Percentiles rank a stretch among this genome's conserved stretches.
These are phyloP conservation scores for Lasius platythorax DNA, from an alignment of 2,888 invertebrate genomes.

Conservation along the genomic window DNA sequence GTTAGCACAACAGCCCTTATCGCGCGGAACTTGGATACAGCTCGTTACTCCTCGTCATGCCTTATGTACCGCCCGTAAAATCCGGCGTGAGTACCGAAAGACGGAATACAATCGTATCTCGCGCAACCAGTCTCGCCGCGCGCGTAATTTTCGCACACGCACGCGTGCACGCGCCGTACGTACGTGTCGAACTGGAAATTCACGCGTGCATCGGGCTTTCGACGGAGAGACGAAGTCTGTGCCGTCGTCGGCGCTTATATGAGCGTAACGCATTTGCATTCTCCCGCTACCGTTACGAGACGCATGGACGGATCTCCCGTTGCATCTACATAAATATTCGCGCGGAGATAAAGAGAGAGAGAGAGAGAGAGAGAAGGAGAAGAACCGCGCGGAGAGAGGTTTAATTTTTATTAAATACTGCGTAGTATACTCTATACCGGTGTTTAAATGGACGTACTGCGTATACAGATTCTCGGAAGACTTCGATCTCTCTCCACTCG, in stretches of 20 bases:
- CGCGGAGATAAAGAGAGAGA: constrained; percentile 42
- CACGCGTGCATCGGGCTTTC: constrained; percentile 71
- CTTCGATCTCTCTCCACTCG: constrained; percentile 44
- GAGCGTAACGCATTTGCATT: constrained; percentile 82
- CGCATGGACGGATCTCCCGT: constrained; percentile 65
- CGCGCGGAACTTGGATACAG: constrained; percentile 40
- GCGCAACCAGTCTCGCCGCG: constrained; percentile 59
- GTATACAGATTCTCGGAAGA: constrained; percentile 78
- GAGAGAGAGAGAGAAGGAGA: background rate
- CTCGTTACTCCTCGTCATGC: constrained; percentile 54
- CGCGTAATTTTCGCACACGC: constrained; percentile 55
- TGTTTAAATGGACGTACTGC: constrained; percentile 80
- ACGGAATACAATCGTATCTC: constrained; percentile 71
- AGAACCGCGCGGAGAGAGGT: constrained; percentile 49
- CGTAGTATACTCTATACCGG: constrained; percentile 77
- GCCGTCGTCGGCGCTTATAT: constrained; percentile 75
- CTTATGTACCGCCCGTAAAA: constrained; percentile 54
- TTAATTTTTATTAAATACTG: constrained; percentile 81
- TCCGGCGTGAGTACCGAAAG: constrained; percentile 58
- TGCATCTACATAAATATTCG: constrained; percentile 81
- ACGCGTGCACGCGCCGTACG: background rate
- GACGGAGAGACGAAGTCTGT: constrained; percentile 55
- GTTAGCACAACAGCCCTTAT: constrained; percentile 24
- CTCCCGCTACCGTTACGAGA: constrained; percentile 81
- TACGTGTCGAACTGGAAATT: constrained; percentile 54